Percentiles rank a stretch among this genome's conserved stretches.
These are phyloP conservation scores for Lacerta bilineata DNA, from an alignment of 2,797 vertebrate genomes.

Conservation along the genomic window DNA sequence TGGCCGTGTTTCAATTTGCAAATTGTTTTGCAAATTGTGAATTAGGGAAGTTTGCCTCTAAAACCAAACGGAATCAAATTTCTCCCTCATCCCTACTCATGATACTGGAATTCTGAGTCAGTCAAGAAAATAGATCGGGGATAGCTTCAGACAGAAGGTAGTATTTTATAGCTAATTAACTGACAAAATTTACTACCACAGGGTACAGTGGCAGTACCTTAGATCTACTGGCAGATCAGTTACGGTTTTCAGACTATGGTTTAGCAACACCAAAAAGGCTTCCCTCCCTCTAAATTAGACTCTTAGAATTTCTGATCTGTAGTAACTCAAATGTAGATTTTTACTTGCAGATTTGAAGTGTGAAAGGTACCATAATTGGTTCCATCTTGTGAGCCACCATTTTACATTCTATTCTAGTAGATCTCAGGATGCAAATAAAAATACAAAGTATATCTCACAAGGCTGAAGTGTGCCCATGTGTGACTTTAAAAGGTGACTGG, in stretches of 20 bases:
- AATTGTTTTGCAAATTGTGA: too few relatives aligned
- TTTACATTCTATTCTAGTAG: neutral
- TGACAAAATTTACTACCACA: neutral
- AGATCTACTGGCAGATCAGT: neutral
- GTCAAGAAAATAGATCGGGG: neutral
- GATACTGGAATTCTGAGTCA: neutral
- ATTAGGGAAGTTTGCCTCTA: too few relatives aligned
- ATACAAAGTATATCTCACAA: neutral
- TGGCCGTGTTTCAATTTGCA: too few relatives aligned
- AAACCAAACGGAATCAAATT: too few relatives aligned
- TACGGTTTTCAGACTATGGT: too few relatives aligned
- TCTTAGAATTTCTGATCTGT: too few relatives aligned
- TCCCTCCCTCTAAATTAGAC: too few relatives aligned
- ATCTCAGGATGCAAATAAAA: neutral
- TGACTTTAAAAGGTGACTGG: neutral
- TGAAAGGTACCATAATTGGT: too few relatives aligned
- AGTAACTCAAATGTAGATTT: too few relatives aligned
- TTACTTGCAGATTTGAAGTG: too few relatives aligned
- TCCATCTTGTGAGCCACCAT: neutral
- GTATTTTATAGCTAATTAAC: neutral
- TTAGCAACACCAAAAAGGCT: too few relatives aligned
- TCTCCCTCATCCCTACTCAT: neutral
- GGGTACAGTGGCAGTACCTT: neutral
- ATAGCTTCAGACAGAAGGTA: neutral
- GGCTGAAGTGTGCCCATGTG: neutral